Evolutionary conservation across 1,140 invertebrate genomes (phyloP).

Genomic region (Mactra quadrangularis): DNA sequence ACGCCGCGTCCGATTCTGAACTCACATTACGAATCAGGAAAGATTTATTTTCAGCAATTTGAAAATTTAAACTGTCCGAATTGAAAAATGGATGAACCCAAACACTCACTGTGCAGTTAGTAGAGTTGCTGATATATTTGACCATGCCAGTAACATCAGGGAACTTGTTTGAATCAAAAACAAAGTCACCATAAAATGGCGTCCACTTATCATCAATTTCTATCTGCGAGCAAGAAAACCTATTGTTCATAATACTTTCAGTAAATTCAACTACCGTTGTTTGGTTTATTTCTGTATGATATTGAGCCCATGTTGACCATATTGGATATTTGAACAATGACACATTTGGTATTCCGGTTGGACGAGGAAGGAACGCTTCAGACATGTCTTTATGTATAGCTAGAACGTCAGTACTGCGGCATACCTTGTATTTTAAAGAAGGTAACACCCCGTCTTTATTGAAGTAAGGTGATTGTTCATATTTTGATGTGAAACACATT

Average conservation of each 20-base stretch:
- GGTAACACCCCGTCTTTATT: constrained; percentile 51
- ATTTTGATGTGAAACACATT: constrained; percentile 70
- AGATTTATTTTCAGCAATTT: constrained; percentile 43
- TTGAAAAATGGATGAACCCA: constrained; percentile 98
- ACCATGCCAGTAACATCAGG: constrained; percentile 87
- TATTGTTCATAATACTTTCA: constrained; percentile 87
- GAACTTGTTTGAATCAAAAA: constrained; percentile 90
- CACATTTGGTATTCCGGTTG: constrained; percentile 87
- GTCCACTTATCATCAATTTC: constrained; percentile 97
- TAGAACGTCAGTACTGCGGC: constrained; percentile 63
- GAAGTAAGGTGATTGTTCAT: constrained; percentile 67
- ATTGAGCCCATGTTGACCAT: constrained; percentile 96
- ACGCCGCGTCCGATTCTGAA: constrained; percentile 83
- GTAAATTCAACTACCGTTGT: constrained; percentile 89
- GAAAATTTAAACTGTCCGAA: constrained; percentile 88
- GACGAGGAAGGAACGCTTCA: constrained; percentile 63
- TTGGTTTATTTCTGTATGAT: constrained; percentile 88
- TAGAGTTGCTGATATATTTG: constrained; percentile 86
- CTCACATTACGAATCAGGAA: constrained; percentile 80
- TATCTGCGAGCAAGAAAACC: constrained; percentile 90
- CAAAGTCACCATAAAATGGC: constrained; percentile 93
- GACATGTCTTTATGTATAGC: constrained; percentile 68
- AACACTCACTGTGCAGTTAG: constrained; percentile 90
- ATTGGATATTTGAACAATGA: constrained; percentile 90
- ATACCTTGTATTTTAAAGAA: constrained; percentile 71